These are phyloP conservation scores for Philereme transversata DNA, from an alignment of 2,888 invertebrate species.

Conservation along the genomic window DNA sequence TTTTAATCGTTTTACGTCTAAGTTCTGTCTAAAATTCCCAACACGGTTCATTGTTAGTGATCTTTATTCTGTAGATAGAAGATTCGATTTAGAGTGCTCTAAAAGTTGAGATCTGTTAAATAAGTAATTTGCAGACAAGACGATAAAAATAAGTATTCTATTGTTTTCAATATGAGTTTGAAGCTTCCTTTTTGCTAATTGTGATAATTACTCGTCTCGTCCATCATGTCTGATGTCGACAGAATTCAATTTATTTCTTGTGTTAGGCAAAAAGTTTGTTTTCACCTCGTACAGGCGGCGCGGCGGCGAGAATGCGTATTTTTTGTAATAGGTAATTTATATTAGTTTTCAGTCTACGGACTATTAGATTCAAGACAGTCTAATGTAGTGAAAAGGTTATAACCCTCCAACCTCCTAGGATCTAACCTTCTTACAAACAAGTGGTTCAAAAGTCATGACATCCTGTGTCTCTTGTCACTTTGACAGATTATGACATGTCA, in stretches of 20 bases:
- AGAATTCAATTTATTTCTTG: conserved; percentile 12
- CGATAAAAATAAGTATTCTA: not conserved
- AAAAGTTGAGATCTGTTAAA: not conserved
- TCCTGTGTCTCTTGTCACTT: no score
- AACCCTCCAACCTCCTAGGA: no score
- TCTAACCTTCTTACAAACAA: no score
- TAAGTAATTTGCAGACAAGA: conserved; percentile 1
- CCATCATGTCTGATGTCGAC: conserved; percentile 3
- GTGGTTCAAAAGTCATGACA: no score
- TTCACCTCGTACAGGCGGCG: not conserved
- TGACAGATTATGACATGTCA: no score
- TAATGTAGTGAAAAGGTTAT: no score
- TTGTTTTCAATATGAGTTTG: not conserved
- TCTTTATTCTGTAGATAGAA: not conserved
- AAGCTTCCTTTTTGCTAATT: not conserved
- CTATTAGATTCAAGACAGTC: no score
- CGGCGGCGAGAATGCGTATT: not conserved
- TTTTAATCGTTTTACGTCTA: conserved; percentile 30
- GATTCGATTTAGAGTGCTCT: conserved; percentile 5
- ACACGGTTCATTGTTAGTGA: not conserved
- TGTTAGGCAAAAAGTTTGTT: conserved; percentile 2
- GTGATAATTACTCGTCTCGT: conserved; percentile 4
- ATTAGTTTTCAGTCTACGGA: no score
- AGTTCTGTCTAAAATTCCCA: not conserved
- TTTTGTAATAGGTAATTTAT: not conserved